A percentile compares a stretch with the other conserved stretches of the same genome.
Evolutionary conservation across 2,113 vertebrate genomes (phyloP).

Genomic region (Puma concolor): DNA sequence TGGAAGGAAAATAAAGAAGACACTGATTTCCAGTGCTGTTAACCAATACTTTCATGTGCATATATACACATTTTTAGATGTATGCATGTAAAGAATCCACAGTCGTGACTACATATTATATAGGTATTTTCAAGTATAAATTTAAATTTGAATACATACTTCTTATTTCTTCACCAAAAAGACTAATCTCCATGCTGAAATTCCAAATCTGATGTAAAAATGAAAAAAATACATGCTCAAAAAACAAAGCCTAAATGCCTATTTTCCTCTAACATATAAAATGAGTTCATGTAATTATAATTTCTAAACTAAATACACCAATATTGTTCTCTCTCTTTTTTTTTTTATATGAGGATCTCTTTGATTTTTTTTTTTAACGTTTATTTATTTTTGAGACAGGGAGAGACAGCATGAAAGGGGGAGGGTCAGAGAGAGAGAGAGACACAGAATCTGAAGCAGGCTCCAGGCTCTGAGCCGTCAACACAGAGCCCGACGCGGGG

Average conservation of each 20-base stretch:
- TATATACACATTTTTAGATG: neutral
- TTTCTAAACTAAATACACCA: neutral
- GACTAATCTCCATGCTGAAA: neutral
- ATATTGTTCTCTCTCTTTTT: neutral
- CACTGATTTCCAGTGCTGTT: neutral
- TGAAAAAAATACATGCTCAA: neutral
- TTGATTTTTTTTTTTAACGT: neutral
- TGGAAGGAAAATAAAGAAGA: neutral
- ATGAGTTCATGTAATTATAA: neutral
- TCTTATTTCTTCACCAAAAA: neutral
- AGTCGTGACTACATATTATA: neutral
- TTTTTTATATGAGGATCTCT: neutral
- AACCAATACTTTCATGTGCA: neutral
- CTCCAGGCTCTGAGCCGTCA: too few species aligned
- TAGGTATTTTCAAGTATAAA: neutral
- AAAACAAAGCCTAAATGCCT: neutral
- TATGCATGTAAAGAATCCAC: neutral
- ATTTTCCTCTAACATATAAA: neutral
- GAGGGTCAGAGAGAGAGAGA: too few species aligned
- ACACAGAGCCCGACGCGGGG: too few species aligned
- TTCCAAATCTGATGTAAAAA: neutral
- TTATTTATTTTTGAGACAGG: too few species aligned
- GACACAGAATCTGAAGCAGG: too few species aligned
- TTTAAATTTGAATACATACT: neutral
- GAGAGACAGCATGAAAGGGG: too few species aligned